phyloP scores from a whole-genome alignment of 2,113 vertebrate species.

The Cyanoramphus novaezelandiae region DNA sequence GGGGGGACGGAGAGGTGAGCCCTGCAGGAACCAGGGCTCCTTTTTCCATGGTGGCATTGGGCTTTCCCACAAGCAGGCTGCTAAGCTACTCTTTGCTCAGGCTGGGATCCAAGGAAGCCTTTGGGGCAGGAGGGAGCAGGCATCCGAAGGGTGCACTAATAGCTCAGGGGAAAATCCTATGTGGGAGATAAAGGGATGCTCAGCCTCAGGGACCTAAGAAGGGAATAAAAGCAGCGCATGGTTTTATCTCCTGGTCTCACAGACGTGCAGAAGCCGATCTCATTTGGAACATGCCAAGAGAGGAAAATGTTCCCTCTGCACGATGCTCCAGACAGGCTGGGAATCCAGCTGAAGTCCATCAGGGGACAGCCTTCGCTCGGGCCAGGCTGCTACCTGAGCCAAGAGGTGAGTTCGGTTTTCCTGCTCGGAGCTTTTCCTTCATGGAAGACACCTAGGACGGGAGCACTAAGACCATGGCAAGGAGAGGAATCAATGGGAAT shows the following conservation, averaged over 20 bases:
- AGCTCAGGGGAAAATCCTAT: background rate
- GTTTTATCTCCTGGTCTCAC: background rate
- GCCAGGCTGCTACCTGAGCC: conserved; percentile 77
- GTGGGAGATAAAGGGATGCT: background rate
- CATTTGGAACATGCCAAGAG: conserved; percentile 77
- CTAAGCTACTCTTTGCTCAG: background rate
- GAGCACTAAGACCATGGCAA: background rate
- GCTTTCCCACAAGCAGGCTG: fast-evolving
- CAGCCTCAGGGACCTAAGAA: background rate
- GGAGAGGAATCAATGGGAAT: background rate
- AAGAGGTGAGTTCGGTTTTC: conserved; percentile 58
- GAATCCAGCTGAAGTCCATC: conserved; percentile 40
- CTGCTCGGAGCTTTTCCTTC: background rate
- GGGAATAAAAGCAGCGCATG: background rate
- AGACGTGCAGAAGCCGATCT: background rate
- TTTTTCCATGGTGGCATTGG: fast-evolving
- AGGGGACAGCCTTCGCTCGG: conserved; percentile 54
- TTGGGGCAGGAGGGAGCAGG: background rate
- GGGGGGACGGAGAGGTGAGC: background rate
- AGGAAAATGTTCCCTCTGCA: conserved; percentile 73
- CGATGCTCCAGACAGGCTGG: conserved; percentile 65
- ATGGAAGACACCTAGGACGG: background rate
- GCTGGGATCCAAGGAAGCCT: background rate
- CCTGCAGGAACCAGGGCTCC: background rate
- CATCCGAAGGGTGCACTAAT: background rate